Evolutionary conservation across 2,797 vertebrate genomes (phyloP).

Genomic region (Myoxocephalus aenaeus): DNA sequence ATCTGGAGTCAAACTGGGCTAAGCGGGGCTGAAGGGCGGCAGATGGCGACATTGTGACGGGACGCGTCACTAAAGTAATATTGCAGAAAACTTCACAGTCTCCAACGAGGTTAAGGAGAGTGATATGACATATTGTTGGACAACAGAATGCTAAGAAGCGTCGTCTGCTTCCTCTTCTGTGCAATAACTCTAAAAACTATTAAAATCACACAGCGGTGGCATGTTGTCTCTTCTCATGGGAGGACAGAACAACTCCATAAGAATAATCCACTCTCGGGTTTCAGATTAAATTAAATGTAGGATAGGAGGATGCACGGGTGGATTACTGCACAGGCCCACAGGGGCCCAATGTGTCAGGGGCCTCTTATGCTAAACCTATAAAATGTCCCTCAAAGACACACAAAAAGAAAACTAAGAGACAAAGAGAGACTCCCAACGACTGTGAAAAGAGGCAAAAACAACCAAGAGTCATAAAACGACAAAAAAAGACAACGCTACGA

Average conservation of each 20-base stretch:
- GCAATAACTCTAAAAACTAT: neutral
- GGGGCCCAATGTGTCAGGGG: too few relatives aligned
- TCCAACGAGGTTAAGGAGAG: too few relatives aligned
- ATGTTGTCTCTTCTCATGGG: neutral
- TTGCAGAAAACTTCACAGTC: conserved; percentile 10
- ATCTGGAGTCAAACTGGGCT: conserved; percentile 66
- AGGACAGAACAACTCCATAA: neutral
- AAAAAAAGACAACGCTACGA: too few relatives aligned
- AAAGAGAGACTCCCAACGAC: too few relatives aligned
- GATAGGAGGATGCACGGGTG: neutral
- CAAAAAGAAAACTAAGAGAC: neutral
- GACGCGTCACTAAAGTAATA: conserved; percentile 5
- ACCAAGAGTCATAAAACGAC: neutral
- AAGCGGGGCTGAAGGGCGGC: conserved; percentile 68
- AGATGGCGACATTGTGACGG: conserved; percentile 62
- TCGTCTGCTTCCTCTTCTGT: neutral
- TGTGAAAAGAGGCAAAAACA: too few relatives aligned
- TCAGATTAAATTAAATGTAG: neutral
- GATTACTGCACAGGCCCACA: neutral
- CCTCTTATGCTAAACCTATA: too few relatives aligned
- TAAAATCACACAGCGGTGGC: neutral
- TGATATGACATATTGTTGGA: neutral
- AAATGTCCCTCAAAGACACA: neutral
- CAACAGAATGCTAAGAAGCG: neutral
- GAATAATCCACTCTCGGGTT: neutral